A percentile compares a stretch with the other conserved stretches of the same genome.
Conservation (phyloP, 2,888 invertebrate genomes). For the Papilio gigon region DNA sequence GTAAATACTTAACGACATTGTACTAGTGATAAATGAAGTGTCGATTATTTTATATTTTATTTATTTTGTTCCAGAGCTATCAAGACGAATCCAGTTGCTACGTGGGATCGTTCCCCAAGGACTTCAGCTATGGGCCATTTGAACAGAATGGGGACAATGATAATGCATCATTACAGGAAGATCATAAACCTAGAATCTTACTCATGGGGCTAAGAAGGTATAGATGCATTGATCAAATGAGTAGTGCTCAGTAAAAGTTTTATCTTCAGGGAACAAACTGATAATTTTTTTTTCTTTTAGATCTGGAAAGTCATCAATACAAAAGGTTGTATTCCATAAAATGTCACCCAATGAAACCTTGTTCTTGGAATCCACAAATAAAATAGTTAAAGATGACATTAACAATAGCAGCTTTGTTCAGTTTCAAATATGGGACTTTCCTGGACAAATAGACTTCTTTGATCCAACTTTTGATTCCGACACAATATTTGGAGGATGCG, state of each 20-base stretch:
- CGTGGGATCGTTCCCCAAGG: conserved; percentile 91
- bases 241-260: neutral
- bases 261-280: neutral
- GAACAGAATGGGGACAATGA: conserved; percentile 90
- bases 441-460: conserved; percentile 99
- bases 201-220: conserved; percentile 97
- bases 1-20: conserved; percentile 24
- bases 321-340: conserved; percentile 99
- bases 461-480: conserved; percentile 98
- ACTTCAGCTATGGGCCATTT: conserved; percentile 95
- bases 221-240: neutral
- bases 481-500: conserved; percentile 98
- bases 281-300: conserved; percentile 77
- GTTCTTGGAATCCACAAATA: conserved; percentile 98
- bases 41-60: neutral
- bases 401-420: conserved; percentile 98
- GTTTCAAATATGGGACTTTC: conserved; percentile 99
- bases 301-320: conserved; percentile 99
- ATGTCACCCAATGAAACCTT: conserved; percentile 99
- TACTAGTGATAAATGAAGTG: conserved; percentile 5
- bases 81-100: conserved; percentile 81
- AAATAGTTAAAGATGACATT: conserved; percentile 99
- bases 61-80: conserved; percentile 68
- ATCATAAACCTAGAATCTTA: conserved; percentile 95
- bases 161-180: conserved; percentile 83